Base-by-base conservation (phyloP, 1,140 invertebrate species). In the Melitaea cinxia region DNA sequence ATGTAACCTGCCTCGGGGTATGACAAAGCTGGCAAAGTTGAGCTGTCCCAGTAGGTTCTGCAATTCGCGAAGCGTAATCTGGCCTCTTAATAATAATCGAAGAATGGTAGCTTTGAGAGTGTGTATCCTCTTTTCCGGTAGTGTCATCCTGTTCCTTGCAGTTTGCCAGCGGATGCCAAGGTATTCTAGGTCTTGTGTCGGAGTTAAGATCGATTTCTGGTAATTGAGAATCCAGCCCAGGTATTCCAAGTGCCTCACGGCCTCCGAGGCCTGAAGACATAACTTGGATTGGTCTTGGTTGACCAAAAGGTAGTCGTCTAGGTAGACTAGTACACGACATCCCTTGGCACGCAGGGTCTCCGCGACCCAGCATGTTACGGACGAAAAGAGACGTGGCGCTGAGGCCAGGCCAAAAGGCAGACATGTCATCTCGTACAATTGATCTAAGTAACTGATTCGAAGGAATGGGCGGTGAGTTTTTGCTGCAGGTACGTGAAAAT, bases 21-120 rank as follows among this genome's bases (percentile, higher is more conserved):
- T 64, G 80, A 93, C 70, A 91, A 91, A 67, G 91, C 91, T 65
- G 81, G 91, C 91, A 66, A 89, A 91, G 2, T 92, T 89, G 7
- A 77, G 21, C 12, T 64, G 56, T 1, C 65, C 65, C 4, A 74
- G 49, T 4, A 45, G 17, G 12, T 19, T 21, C 10, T 45, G 42
- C 21, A 45, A 10, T 21, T 45, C 42, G 6, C 42, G 14, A 15
- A 45, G 42, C 2, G 2, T 45, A 7, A 45, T 45, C 7, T 10
- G 42, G 1, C 15, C 12, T 37, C 12, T 37, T 6, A 37, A 1
- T 1, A 14, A 14, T 6, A 37, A 37, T 5, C 14, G 4, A 14
- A 14, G 12, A 14, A 37, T 6, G 12, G 35, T 37, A 37, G 1
- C 15, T 12, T 37, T 37, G 35, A 37, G 1, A 14, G 12, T 37